Conservation (phyloP, 2,113 vertebrate genomes). For the Hemiprocne comata region DNA sequence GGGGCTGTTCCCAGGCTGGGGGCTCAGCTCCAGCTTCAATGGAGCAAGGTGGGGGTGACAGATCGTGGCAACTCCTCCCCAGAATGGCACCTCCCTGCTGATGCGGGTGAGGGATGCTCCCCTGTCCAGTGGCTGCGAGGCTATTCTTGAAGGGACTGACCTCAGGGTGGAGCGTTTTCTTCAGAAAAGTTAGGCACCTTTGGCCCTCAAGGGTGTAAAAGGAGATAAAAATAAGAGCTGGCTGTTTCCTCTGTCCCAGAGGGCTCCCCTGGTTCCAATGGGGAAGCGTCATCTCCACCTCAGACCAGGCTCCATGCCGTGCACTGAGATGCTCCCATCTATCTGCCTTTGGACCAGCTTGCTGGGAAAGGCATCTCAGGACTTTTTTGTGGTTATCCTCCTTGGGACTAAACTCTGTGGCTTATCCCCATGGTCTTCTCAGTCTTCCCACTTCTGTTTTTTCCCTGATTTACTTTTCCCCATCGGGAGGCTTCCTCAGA, state of each 20-base stretch:
- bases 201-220: background rate
- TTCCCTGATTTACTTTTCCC: background rate
- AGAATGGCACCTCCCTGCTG: too few species aligned
- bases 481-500: background rate
- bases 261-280: background rate
- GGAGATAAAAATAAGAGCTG: background rate
- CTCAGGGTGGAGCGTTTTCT: fast-evolving
- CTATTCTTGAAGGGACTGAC: background rate
- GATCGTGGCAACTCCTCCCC: background rate
- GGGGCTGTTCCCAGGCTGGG: background rate
- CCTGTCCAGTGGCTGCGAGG: background rate
- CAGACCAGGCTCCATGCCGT: fast-evolving
- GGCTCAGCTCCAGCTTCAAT: background rate
- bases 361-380: background rate
- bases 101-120: fast-evolving
- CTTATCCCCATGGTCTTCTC: background rate
- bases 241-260: background rate
- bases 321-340: background rate
- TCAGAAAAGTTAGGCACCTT: background rate
- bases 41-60: fast-evolving
- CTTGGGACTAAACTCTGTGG: background rate
- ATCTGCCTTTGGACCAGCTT: background rate
- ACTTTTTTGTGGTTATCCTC: background rate
- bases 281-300: background rate
- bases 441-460: background rate